Percentiles rank a stretch among this genome's conserved stretches.
Conservation (phyloP, 2,888 invertebrate genomes). For the Fissipunctia ypsillon region DNA sequence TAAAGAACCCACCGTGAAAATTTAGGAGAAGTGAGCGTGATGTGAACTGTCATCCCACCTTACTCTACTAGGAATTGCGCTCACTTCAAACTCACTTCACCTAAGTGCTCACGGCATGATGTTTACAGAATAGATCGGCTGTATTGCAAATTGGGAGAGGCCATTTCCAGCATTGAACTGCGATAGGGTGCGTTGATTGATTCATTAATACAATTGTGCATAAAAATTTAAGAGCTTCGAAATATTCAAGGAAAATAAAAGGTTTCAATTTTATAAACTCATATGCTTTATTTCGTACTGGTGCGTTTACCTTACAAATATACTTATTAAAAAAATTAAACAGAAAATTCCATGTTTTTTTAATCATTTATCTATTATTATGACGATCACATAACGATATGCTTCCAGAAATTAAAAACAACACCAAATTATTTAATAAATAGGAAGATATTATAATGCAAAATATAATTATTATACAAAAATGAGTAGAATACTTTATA, state of each 20-base stretch:
- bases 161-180: background rate
- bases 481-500: constrained; percentile 66
- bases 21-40: too few relatives aligned
- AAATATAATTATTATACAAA: constrained; percentile 63
- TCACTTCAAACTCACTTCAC: too few relatives aligned
- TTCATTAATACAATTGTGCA: background rate
- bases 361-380: constrained; percentile 78
- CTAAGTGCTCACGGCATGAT: too few relatives aligned
- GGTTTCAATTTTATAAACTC: constrained; percentile 81
- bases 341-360: constrained; percentile 72
- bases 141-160: background rate
- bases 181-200: background rate
- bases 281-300: constrained; percentile 91
- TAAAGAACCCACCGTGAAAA: too few relatives aligned
- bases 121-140: too few relatives aligned
- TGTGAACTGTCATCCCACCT: too few relatives aligned
- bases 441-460: constrained; percentile 71
- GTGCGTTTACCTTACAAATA: constrained; percentile 89
- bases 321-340: constrained; percentile 87
- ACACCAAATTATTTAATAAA: constrained; percentile 74
- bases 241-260: constrained; percentile 29
- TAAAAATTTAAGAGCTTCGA: too few relatives aligned
- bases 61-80: too few relatives aligned
- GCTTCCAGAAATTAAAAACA: constrained; percentile 82
- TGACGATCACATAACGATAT: constrained; percentile 87